Conservation (phyloP, 2,797 vertebrate species). For the Bovichtus variegatus region DNA sequence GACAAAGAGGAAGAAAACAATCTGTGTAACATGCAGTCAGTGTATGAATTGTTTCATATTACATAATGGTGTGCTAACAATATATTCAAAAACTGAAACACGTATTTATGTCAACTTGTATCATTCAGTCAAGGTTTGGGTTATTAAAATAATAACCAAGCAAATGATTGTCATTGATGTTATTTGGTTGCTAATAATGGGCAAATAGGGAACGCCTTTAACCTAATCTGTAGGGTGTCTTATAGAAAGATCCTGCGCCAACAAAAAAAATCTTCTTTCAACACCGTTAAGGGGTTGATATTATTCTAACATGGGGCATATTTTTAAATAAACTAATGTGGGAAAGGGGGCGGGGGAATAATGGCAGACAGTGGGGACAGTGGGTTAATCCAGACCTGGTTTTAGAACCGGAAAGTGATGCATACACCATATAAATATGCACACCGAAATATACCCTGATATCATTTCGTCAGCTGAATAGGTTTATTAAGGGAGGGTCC, state of each 20-base stretch:
- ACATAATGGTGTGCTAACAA: neutral
- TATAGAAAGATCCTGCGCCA: neutral
- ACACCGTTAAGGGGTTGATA: neutral
- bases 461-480: conserved; percentile 4
- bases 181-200: neutral
- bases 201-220: neutral
- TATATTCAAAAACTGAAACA: neutral
- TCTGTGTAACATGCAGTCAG: neutral
- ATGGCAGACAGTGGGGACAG: neutral
- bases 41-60: neutral
- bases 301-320: neutral
- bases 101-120: neutral
- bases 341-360: neutral
- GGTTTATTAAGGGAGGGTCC: neutral
- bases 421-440: conserved; percentile 27
- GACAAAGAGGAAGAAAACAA: neutral
- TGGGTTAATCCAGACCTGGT: conserved; percentile 1
- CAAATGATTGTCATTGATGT: neutral
- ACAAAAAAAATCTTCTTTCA: neutral
- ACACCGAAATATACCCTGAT: conserved; percentile 11
- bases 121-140: neutral
- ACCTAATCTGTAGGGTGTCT: neutral
- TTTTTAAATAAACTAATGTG: neutral
- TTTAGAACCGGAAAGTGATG: conserved; percentile 20
- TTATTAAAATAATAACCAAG: neutral